phyloP scores from a whole-genome alignment of 2,888 invertebrate genomes.

The Leucozona laternaria region DNA sequence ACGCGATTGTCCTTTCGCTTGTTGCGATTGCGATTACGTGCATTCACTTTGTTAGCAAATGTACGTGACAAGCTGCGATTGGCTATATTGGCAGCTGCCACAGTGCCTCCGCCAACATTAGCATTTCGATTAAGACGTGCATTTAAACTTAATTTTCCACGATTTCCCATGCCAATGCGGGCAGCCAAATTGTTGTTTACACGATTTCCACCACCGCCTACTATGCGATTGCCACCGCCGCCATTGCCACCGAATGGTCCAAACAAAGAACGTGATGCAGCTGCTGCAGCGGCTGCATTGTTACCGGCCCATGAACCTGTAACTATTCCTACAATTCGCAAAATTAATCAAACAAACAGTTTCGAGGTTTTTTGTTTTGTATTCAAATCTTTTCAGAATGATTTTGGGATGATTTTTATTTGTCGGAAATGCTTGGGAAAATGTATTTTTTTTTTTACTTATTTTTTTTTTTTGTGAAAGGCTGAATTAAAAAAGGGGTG shows the following conservation, averaged over 20 bases:
- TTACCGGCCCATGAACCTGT: slow-evolving; percentile 79
- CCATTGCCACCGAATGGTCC: slow-evolving; percentile 72
- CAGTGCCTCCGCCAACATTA: slow-evolving; percentile 56
- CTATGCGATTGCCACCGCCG: slow-evolving; percentile 74
- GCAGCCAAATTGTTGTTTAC: slow-evolving; percentile 68
- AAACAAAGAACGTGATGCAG: slow-evolving; percentile 75
- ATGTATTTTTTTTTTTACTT: background rate
- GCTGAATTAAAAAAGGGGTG: slow-evolving; percentile 43
- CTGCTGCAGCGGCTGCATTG: slow-evolving; percentile 71
- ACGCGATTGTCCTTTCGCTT: slow-evolving; percentile 74
- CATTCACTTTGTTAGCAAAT: slow-evolving; percentile 74
- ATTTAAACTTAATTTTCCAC: slow-evolving; percentile 69
- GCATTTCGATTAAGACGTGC: slow-evolving; percentile 74
- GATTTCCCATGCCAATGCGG: slow-evolving; percentile 59
- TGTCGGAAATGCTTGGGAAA: background rate
- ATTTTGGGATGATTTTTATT: slow-evolving; percentile 51
- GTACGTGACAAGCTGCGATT: slow-evolving; percentile 68
- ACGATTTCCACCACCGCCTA: slow-evolving; percentile 75
- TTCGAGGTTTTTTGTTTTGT: slow-evolving; percentile 74
- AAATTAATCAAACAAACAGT: slow-evolving; percentile 77
- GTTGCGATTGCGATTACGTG: slow-evolving; percentile 76
- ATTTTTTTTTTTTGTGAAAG: slow-evolving; percentile 13
- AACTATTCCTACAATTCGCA: slow-evolving; percentile 79
- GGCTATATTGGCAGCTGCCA: slow-evolving; percentile 58
- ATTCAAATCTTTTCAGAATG: slow-evolving; percentile 59